Evolutionary conservation across 2,797 vertebrate genomes (phyloP), one percentile per base, ranked within the genome.

Genomic region (Champsocephalus gunnari): DNA sequence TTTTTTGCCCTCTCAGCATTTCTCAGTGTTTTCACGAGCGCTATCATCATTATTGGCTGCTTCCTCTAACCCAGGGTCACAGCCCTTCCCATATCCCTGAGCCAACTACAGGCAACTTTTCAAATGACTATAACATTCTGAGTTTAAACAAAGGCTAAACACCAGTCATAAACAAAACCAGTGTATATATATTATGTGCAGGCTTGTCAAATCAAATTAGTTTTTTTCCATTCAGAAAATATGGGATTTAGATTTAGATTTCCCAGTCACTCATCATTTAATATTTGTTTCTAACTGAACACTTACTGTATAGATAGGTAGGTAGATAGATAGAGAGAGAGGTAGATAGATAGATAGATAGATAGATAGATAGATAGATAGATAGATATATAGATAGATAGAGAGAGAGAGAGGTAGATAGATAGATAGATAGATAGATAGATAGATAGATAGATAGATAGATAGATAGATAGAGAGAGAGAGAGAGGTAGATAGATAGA

Each of bases 1-100:
- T 90, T 92, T 53, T 53, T 80, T 91, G 92, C 90, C 61, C 61
- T 41, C 88, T 94, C 93, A 94, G 94, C 94, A 86, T 81, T 92
- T 88, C 67, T 73, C 75, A 49, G 72, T 77, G 80, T 90, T 92
- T 90, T 92, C 83, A 86, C n/a, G 66, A 84, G 87, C 53, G 32
- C 77, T 71, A 83, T 91, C 82, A 85, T 87, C 90, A 88, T 91
- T 84, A 89, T 81, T 64, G 75, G 55, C 85, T 77, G 81, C 73
- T 93, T 93, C 90, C 90, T 91, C 78, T 84, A 58, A 87, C 86
- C 83, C 80, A 53, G 80, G 86, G 89, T 92, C 87, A 89, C 60
- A 87, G 81, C 81, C 77, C 45, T 75, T 81, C 79, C 71, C 73
- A 66, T 32, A 44, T 62, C 57, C 49, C 48, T 47, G 78, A 2